Evolutionary conservation across 2,113 vertebrate genomes (phyloP).

Genomic region (Albula goreensis): DNA sequence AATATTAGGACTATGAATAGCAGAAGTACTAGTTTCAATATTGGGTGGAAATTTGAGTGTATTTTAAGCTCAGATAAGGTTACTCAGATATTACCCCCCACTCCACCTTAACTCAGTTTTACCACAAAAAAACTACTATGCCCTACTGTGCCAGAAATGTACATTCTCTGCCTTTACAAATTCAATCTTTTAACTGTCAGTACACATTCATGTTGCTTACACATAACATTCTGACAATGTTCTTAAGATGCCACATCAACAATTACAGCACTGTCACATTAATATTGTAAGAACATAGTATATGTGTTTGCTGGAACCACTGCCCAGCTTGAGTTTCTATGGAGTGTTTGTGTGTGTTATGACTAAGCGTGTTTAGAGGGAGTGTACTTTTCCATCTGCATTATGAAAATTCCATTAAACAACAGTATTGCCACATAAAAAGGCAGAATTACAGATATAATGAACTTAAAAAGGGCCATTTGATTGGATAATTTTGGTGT

Average conservation of each 20-base stretch:
- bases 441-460: neutral
- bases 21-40: neutral
- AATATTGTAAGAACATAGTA: neutral
- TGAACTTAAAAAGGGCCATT: neutral
- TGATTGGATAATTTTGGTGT: neutral
- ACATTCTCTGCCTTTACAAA: constrained; percentile 24
- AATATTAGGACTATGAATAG: constrained; percentile 19
- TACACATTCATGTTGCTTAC: constrained; percentile 26
- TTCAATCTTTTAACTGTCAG: constrained; percentile 21
- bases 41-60: neutral
- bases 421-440: neutral
- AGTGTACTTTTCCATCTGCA: neutral
- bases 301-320: neutral
- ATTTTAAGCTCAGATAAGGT: constrained; percentile 2
- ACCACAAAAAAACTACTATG: neutral
- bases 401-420: too few species aligned
- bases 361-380: neutral
- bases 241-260: neutral
- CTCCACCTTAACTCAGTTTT: neutral
- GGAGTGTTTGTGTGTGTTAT: neutral
- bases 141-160: neutral
- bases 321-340: constrained; percentile 5
- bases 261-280: neutral
- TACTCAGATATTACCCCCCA: neutral
- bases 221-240: constrained; percentile 22